A percentile compares a stretch with the other conserved stretches of the same genome.
Evolutionary conservation across 1,140 invertebrate species (phyloP).

Genomic region (Chironomus striatipennis): DNA sequence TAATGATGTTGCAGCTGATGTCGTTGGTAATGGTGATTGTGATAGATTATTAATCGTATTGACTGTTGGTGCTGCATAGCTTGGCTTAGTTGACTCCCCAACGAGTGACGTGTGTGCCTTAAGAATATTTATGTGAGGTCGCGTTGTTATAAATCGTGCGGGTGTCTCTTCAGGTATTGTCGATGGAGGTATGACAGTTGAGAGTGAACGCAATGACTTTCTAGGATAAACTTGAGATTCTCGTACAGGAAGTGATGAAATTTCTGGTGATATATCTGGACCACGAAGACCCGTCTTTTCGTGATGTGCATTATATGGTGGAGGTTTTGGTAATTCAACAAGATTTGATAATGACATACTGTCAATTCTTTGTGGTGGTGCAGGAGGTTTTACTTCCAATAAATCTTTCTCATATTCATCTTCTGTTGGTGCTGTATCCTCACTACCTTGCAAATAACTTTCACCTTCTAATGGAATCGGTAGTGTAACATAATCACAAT

Average conservation of each 20-base stretch:
- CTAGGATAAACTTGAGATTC: conserved; percentile 51
- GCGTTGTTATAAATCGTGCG: conserved; percentile 55
- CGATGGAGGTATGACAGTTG: conserved; percentile 30
- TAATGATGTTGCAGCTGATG: conserved; percentile 24
- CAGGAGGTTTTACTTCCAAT: conserved; percentile 46
- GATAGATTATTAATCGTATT: conserved; percentile 21
- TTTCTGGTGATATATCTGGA: conserved; percentile 29
- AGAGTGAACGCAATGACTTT: conserved; percentile 30
- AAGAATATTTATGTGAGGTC: conserved; percentile 56
- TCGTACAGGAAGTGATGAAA: conserved; percentile 32
- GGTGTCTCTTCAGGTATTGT: conserved; percentile 48
- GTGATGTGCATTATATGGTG: conserved; percentile 42
- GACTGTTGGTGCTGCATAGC: conserved; percentile 43
- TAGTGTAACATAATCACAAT: conserved; percentile 79
- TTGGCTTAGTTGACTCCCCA: conserved; percentile 41
- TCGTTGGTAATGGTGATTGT: conserved; percentile 21
- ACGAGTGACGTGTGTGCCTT: conserved; percentile 54
- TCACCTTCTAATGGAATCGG: conserved; percentile 54
- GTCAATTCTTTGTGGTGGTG: conserved; percentile 54
- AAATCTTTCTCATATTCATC: conserved; percentile 38
- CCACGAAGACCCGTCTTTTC: conserved; percentile 38
- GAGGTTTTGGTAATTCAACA: conserved; percentile 36
- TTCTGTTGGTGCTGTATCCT: conserved; percentile 44
- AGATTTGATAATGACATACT: conserved; percentile 36
- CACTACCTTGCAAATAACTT: conserved; percentile 46